phyloP scores from a whole-genome alignment of 2,888 invertebrate genomes.

The Eilema griseolum region DNA sequence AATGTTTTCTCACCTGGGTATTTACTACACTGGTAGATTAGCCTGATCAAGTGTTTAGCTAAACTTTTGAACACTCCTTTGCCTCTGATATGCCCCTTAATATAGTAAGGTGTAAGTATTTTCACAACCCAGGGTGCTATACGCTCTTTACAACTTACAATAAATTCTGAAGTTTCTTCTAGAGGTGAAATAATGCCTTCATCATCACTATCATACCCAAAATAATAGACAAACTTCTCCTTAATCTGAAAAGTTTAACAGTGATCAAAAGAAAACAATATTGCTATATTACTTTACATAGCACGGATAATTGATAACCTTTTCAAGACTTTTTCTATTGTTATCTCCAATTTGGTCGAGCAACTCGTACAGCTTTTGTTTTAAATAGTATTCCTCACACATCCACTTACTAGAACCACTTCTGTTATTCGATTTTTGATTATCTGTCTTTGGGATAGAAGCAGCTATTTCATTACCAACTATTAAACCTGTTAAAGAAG shows the following conservation, averaged over 20 bases:
- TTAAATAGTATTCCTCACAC: slow-evolving; percentile 81
- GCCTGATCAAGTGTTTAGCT: slow-evolving; percentile 87
- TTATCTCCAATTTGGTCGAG: slow-evolving; percentile 77
- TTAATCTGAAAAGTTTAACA: slow-evolving; percentile 71
- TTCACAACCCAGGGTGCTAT: slow-evolving; percentile 89
- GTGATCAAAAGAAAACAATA: background rate
- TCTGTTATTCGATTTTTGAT: slow-evolving; percentile 50
- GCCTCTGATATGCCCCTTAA: slow-evolving; percentile 86
- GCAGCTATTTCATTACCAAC: slow-evolving; percentile 53
- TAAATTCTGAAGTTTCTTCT: slow-evolving; percentile 82
- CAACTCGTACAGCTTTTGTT: slow-evolving; percentile 71
- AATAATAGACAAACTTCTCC: slow-evolving; percentile 73
- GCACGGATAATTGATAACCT: slow-evolving; percentile 56
- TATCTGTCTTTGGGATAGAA: slow-evolving; percentile 50
- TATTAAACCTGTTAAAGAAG: slow-evolving; percentile 67
- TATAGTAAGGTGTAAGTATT: slow-evolving; percentile 88
- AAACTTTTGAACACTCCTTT: slow-evolving; percentile 88
- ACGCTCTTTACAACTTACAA: slow-evolving; percentile 85
- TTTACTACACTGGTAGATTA: slow-evolving; percentile 84
- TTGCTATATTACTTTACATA: background rate
- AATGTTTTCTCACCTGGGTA: slow-evolving; percentile 81
- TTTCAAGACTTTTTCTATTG: slow-evolving; percentile 71
- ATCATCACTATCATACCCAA: slow-evolving; percentile 85
- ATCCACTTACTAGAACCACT: slow-evolving; percentile 73
- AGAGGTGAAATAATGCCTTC: slow-evolving; percentile 84